Conservation (phyloP, 2,113 vertebrate genomes). For the Loxodonta africana region DNA sequence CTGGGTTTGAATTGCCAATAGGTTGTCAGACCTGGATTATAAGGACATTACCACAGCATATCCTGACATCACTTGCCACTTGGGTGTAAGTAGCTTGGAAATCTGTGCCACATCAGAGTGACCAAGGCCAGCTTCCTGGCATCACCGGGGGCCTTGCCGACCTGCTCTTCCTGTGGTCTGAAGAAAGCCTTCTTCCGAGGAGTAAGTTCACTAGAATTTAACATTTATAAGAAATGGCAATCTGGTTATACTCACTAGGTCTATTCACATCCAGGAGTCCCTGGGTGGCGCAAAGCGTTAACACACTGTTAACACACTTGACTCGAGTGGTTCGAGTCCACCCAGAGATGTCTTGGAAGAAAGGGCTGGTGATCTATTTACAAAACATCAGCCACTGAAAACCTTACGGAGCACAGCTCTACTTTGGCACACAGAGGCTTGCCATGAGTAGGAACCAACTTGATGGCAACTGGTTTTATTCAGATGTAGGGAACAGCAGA, state of each 20-base stretch:
- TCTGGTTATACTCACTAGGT: neutral
- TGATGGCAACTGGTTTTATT: too few relatives aligned
- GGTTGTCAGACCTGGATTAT: neutral
- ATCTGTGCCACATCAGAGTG: neutral
- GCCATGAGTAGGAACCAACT: too few relatives aligned
- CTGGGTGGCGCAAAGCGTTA: too few relatives aligned
- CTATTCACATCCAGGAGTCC: neutral
- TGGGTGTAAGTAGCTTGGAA: neutral
- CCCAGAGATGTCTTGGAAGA: too few relatives aligned
- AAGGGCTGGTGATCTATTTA: too few relatives aligned
- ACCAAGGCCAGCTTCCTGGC: conserved; percentile 17
- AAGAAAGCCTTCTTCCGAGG: neutral
- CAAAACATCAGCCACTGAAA: too few relatives aligned
- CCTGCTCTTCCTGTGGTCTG: neutral
- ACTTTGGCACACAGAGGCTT: too few relatives aligned
- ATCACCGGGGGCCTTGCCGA: neutral
- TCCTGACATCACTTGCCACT: neutral
- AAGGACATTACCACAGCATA: neutral
- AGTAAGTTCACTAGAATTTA: neutral
- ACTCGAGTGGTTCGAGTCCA: too few relatives aligned
- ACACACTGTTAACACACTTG: too few relatives aligned
- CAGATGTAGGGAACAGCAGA: neutral
- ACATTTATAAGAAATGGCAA: neutral
- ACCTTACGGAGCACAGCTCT: too few relatives aligned
- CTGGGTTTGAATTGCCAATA: neutral